Percentiles rank a stretch among this genome's conserved stretches.
phyloP scores from a whole-genome alignment of 2,797 vertebrate species.

The Clarias platycephalus region DNA sequence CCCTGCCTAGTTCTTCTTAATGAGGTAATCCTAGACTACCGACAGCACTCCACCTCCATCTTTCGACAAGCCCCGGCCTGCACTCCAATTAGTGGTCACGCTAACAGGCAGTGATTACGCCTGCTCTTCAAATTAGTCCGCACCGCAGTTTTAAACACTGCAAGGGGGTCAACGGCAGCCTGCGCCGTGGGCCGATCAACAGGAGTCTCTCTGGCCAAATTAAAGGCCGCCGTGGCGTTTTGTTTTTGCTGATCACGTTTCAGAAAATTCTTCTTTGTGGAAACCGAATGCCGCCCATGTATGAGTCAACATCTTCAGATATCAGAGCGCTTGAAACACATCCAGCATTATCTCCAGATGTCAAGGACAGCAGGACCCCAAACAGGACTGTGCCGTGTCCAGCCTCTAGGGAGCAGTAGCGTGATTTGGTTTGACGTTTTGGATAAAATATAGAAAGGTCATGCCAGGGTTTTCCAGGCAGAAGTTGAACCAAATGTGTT shows the following conservation, averaged over 20 bases:
- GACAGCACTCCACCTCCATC: slow-evolving; percentile 54
- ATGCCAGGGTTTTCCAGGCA: background rate
- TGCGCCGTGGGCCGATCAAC: slow-evolving; percentile 50
- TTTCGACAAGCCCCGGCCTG: slow-evolving; percentile 53
- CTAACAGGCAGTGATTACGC: slow-evolving; percentile 61
- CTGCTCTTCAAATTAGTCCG: slow-evolving; percentile 57
- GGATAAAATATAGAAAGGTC: background rate
- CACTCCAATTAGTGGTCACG: slow-evolving; percentile 61
- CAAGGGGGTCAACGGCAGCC: slow-evolving; percentile 46
- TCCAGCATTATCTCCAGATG: slow-evolving; percentile 42
- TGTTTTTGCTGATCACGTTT: slow-evolving; percentile 58
- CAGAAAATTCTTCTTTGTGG: slow-evolving; percentile 46
- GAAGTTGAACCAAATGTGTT: background rate
- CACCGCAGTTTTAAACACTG: slow-evolving; percentile 60
- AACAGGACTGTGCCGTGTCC: background rate
- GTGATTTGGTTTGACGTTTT: background rate
- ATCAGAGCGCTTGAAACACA: slow-evolving; percentile 12
- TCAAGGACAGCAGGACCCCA: background rate
- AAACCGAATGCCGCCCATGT: slow-evolving; percentile 51
- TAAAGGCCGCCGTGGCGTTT: slow-evolving; percentile 55
- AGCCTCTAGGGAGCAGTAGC: slow-evolving; percentile 11
- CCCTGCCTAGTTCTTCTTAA: slow-evolving; percentile 37
- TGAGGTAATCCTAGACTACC: slow-evolving; percentile 48
- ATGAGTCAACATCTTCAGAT: slow-evolving; percentile 45
- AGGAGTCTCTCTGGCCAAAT: slow-evolving; percentile 54